Evolutionary conservation across 1,140 invertebrate genomes (phyloP).

Genomic region (Potamilus streckersoni): DNA sequence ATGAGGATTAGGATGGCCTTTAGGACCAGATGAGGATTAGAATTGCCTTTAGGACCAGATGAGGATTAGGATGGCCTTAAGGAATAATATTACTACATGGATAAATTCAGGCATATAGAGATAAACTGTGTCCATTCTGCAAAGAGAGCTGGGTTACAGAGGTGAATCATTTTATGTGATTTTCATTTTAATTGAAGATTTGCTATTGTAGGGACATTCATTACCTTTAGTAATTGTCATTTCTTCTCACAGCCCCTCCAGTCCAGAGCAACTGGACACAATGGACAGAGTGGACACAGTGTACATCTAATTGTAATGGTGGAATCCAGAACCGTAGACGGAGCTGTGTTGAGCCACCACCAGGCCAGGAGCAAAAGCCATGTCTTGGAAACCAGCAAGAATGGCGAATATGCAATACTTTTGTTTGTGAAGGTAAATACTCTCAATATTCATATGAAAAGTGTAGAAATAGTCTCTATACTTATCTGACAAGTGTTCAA

Average conservation of each 20-base stretch:
- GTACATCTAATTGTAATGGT: constrained; percentile 54
- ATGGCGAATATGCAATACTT: constrained; percentile 60
- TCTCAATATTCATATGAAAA: background rate
- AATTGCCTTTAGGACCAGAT: no score
- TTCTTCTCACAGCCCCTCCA: constrained; percentile 28
- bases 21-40: no score
- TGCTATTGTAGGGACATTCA: no score
- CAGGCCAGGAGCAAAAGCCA: constrained; percentile 28
- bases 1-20: no score
- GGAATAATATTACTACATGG: no score
- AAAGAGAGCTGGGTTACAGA: no score
- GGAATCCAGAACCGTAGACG: constrained; percentile 57
- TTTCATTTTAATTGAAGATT: no score
- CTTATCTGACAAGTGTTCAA: background rate
- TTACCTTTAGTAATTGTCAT: no score
- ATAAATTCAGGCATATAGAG: no score
- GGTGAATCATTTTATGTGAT: no score
- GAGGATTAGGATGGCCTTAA: no score
- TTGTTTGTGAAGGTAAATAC: constrained; percentile 48
- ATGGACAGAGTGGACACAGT: constrained; percentile 59
- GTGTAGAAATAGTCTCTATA: background rate
- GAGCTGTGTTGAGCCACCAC: constrained; percentile 49
- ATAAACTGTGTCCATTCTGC: constrained; percentile 1
- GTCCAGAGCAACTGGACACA: constrained; percentile 53
- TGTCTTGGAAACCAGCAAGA: constrained; percentile 58